These are phyloP conservation scores for Campylorhamphus procurvoides DNA, from an alignment of 2,113 vertebrate genomes.

Conservation along the genomic window DNA sequence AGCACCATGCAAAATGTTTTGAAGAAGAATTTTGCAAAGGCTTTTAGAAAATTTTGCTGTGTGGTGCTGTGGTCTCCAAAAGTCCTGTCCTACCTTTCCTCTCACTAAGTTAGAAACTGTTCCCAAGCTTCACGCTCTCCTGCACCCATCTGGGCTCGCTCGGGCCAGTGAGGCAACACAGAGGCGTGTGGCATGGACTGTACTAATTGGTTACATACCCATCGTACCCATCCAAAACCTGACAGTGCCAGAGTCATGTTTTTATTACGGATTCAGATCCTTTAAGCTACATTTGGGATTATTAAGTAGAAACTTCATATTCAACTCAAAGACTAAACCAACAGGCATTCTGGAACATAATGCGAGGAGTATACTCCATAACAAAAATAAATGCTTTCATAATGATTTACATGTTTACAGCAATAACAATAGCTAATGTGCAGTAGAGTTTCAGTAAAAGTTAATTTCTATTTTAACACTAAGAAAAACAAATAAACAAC, in stretches of 20 bases:
- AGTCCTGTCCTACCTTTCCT: neutral
- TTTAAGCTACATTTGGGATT: neutral
- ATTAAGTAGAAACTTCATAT: neutral
- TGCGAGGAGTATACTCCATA: neutral
- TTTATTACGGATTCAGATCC: neutral
- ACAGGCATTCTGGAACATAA: constrained; percentile 5
- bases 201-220: accelerated
- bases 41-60: neutral
- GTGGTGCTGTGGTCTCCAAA: neutral
- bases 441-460: constrained; percentile 44
- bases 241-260: neutral
- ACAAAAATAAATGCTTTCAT: constrained; percentile 18
- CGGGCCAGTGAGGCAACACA: accelerated
- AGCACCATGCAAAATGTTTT: neutral
- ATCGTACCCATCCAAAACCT: neutral
- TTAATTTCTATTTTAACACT: constrained; percentile 35
- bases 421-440: constrained; percentile 22
- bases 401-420: constrained; percentile 39
- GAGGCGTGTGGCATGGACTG: neutral
- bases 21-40: neutral
- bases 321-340: neutral
- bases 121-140: neutral
- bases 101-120: neutral
- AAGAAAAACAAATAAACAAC: constrained; percentile 31
- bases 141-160: accelerated